A percentile compares a stretch with the other conserved stretches of the same genome.
Conservation (phyloP, 2,888 invertebrate species). For the Plutella xylostella region DNA sequence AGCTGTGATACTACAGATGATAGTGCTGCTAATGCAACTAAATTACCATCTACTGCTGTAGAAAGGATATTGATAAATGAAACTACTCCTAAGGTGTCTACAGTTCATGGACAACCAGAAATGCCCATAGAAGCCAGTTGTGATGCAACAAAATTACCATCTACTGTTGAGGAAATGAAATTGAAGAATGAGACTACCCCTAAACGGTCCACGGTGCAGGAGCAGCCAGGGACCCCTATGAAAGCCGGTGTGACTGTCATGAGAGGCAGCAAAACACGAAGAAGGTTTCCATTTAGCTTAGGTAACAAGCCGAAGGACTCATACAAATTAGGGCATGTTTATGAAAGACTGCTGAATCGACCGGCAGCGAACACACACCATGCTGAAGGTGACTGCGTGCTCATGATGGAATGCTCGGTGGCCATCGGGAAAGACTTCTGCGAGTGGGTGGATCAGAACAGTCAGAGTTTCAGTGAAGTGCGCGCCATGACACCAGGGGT, state of each 20-base stretch:
- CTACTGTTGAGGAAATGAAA: background rate
- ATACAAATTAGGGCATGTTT: slow-evolving; percentile 69
- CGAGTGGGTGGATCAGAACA: slow-evolving; percentile 55
- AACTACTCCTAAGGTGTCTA: slow-evolving; percentile 27
- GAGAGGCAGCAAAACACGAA: slow-evolving; percentile 20
- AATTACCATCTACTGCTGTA: background rate
- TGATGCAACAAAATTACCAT: no score
- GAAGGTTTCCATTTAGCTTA: slow-evolving; percentile 31
- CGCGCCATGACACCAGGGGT: slow-evolving; percentile 43
- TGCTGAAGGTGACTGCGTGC: slow-evolving; percentile 76
- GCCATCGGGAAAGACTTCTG: slow-evolving; percentile 67
- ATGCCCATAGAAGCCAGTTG: slow-evolving; percentile 10
- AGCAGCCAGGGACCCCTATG: slow-evolving; percentile 15
- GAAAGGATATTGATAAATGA: slow-evolving; percentile 25
- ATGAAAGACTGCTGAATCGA: slow-evolving; percentile 59
- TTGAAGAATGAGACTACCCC: slow-evolving; percentile 38
- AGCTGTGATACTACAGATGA: background rate
- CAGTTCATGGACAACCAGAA: slow-evolving; percentile 14
- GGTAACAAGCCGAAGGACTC: slow-evolving; percentile 27
- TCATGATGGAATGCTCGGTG: slow-evolving; percentile 70
- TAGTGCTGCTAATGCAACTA: background rate
- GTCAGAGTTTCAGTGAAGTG: slow-evolving; percentile 32
- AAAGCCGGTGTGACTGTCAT: background rate
- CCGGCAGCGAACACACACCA: slow-evolving; percentile 62
- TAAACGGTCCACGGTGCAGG: slow-evolving; percentile 15